Evolutionary conservation across 2,797 vertebrate species (phyloP).

Genomic region (Masticophis lateralis): DNA sequence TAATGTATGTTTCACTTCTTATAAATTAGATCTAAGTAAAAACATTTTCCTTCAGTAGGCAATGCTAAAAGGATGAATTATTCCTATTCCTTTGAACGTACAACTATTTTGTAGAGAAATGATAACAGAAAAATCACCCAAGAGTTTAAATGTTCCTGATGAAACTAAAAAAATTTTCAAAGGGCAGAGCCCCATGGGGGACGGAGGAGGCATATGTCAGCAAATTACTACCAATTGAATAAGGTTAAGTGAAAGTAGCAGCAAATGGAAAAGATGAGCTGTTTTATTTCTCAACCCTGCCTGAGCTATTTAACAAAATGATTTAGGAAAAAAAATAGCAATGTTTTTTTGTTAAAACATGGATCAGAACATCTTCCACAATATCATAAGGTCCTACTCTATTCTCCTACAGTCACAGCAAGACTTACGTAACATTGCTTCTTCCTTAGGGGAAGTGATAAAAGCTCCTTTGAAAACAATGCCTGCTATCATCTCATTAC

Average conservation of each 20-base stretch:
- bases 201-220: slow-evolving; percentile 21
- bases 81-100: slow-evolving; percentile 43
- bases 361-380: slow-evolving; percentile 37
- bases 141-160: slow-evolving; percentile 38
- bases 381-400: slow-evolving; percentile 32
- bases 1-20: slow-evolving; percentile 39
- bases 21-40: slow-evolving; percentile 34
- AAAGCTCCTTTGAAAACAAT: slow-evolving; percentile 48
- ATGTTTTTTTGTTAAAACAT: slow-evolving; percentile 18
- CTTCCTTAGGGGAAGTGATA: slow-evolving; percentile 53
- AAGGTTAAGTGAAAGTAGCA: slow-evolving; percentile 43
- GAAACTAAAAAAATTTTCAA: slow-evolving; percentile 45
- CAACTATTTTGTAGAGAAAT: slow-evolving; percentile 44
- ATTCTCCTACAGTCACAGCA: slow-evolving; percentile 25
- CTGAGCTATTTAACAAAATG: slow-evolving; percentile 33
- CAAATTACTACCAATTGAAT: slow-evolving; percentile 22
- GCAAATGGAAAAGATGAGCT: slow-evolving; percentile 46
- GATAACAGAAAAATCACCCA: slow-evolving; percentile 51
- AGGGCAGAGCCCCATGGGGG: slow-evolving; percentile 35
- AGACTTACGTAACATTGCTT: slow-evolving; percentile 3
- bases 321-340: slow-evolving; percentile 48
- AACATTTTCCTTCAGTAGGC: slow-evolving; percentile 29
- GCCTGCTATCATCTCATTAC: slow-evolving; percentile 32
- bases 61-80: not conserved
- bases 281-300: slow-evolving; percentile 17